Percentiles rank a stretch among this genome's conserved stretches.
Evolutionary conservation across 2,797 vertebrate species (phyloP).

Genomic region (Pseudochaenichthys georgianus): DNA sequence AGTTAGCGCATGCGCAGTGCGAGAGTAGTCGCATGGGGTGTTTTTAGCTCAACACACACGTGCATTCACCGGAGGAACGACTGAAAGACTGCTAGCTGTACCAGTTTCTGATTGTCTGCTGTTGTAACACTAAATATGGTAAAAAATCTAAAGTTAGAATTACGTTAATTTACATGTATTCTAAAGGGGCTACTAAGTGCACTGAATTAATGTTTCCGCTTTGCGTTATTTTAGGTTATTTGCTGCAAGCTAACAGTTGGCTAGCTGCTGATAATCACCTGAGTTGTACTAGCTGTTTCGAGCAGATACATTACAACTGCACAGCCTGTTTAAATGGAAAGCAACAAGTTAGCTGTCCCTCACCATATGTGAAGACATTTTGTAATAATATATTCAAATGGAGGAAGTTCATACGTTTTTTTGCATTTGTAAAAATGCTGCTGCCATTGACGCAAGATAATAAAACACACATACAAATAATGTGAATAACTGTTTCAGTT

Average conservation of each 20-base stretch:
- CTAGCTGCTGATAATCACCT: background rate
- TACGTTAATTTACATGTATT: background rate
- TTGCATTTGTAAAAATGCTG: too few species aligned
- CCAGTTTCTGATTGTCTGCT: background rate
- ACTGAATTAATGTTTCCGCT: rapidly evolving
- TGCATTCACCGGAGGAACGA: background rate
- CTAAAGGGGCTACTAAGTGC: background rate
- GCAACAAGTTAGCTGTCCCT: too few species aligned
- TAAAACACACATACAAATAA: too few species aligned
- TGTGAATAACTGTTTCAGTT: too few species aligned
- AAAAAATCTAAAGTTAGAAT: conserved; percentile 58
- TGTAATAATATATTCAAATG: too few species aligned
- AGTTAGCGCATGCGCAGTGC: conserved; percentile 34
- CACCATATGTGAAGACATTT: too few species aligned
- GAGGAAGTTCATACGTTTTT: too few species aligned
- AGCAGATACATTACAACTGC: background rate
- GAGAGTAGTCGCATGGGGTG: background rate
- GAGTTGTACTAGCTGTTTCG: background rate
- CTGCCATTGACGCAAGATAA: too few species aligned
- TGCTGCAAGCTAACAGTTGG: conserved; percentile 25
- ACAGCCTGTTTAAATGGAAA: too few species aligned
- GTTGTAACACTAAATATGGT: conserved; percentile 48
- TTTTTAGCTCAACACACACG: conserved; percentile 31
- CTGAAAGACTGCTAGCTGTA: rapidly evolving
- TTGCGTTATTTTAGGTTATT: background rate